Conservation (phyloP, 2,113 vertebrate genomes). For the Atrichornis clamosus region DNA sequence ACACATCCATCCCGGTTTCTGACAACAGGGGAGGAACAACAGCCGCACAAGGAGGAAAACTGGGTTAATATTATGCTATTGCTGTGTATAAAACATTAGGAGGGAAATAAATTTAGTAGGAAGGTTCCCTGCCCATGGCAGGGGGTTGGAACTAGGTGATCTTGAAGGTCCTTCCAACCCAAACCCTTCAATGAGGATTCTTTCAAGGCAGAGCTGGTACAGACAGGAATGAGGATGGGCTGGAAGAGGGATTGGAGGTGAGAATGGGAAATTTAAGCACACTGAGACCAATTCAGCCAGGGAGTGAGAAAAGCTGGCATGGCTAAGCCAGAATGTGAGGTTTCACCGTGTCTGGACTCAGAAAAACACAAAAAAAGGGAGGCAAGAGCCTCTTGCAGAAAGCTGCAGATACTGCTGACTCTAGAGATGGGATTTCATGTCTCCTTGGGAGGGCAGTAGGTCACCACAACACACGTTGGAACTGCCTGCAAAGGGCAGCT, state of each 20-base stretch:
- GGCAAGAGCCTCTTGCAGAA: neutral
- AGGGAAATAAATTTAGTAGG: neutral
- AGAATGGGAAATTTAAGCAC: neutral
- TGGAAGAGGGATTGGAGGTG: neutral
- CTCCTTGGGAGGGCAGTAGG: neutral
- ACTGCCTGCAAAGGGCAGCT: neutral
- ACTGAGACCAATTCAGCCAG: neutral
- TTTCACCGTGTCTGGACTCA: neutral
- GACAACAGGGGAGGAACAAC: neutral
- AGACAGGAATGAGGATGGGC: neutral
- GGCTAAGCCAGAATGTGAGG: neutral
- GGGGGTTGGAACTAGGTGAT: neutral
- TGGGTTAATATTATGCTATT: neutral
- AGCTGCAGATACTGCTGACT: neutral
- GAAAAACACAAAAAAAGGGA: neutral
- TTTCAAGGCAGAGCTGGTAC: accelerated
- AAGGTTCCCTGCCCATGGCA: neutral
- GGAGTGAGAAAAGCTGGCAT: neutral
- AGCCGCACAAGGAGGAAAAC: accelerated
- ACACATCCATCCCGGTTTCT: neutral
- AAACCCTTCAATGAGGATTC: neutral
- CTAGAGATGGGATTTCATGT: neutral
- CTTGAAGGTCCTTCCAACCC: neutral
- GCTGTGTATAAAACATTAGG: neutral
- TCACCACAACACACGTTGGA: neutral